Conservation (phyloP, 1,140 invertebrate species). For the Tetramorium simillimum region DNA sequence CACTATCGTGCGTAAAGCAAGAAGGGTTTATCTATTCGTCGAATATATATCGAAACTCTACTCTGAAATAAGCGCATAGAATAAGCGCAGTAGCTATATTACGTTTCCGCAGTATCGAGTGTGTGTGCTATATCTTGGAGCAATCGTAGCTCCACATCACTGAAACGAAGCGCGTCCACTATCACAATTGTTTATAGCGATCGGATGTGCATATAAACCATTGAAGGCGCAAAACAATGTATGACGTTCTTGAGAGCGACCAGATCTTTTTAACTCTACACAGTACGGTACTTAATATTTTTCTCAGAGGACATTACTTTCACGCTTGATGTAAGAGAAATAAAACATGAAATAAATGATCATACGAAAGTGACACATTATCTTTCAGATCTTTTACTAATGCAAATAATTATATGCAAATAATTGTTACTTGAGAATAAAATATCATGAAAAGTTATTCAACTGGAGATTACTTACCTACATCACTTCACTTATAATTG, state of each 20-base stretch:
- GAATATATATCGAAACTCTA: slow-evolving; percentile 7
- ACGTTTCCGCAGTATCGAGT: slow-evolving; percentile 24
- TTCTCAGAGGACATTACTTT: not conserved
- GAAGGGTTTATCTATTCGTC: slow-evolving; percentile 18
- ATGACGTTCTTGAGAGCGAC: not conserved
- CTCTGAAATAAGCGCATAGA: slow-evolving; percentile 26
- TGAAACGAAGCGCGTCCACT: slow-evolving; percentile 36
- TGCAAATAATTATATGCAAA: not conserved
- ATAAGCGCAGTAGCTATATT: slow-evolving; percentile 14
- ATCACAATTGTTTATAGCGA: slow-evolving; percentile 19
- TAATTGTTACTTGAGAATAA: slow-evolving; percentile 5
- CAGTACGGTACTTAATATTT: not conserved
- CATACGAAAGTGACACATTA: not conserved
- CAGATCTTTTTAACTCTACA: not conserved
- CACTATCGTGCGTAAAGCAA: not conserved
- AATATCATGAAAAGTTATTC: not conserved
- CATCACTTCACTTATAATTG: not conserved
- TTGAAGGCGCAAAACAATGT: not conserved
- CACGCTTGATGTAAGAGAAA: not conserved
- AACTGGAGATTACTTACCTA: not conserved
- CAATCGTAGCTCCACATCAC: slow-evolving; percentile 32
- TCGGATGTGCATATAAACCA: slow-evolving; percentile 2
- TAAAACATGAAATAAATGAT: not conserved
- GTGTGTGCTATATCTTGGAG: slow-evolving; percentile 11
- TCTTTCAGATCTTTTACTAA: not conserved